Percentiles rank a stretch among this genome's conserved stretches.
Conservation (phyloP, 1,140 invertebrate genomes). For the Andrena cerasifolii region DNA sequence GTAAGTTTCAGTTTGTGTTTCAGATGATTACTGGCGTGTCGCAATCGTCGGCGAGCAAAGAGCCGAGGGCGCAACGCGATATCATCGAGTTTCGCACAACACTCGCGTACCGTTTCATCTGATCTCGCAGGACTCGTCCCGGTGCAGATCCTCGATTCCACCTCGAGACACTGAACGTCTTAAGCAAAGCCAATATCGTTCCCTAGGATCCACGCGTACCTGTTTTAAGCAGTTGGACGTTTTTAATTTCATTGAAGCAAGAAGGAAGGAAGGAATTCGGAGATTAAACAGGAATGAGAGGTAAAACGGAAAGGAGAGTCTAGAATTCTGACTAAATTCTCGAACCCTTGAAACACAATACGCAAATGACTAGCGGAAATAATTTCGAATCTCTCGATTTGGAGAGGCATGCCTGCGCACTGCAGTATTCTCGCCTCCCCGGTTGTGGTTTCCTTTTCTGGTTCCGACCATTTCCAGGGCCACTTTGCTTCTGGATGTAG, state of each 20-base stretch:
- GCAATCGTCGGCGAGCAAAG: slow-evolving; percentile 47
- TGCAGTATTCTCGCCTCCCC: slow-evolving; percentile 33
- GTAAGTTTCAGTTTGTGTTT: slow-evolving; percentile 59
- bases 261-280: background rate
- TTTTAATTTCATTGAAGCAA: too few species aligned
- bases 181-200: background rate
- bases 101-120: slow-evolving; percentile 30
- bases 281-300: background rate
- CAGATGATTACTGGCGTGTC: slow-evolving; percentile 46
- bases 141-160: slow-evolving; percentile 29
- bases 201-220: background rate
- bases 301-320: slow-evolving; percentile 7
- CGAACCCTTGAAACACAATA: slow-evolving; percentile 68
- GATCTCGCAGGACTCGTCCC: slow-evolving; percentile 27
- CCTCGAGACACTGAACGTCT: slow-evolving; percentile 23
- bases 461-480: background rate
- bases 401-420: slow-evolving; percentile 64
- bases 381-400: slow-evolving; percentile 76
- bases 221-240: too few species aligned
- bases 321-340: slow-evolving; percentile 68
- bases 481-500: background rate
- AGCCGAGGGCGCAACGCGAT: slow-evolving; percentile 50
- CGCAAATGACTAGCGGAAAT: slow-evolving; percentile 72
- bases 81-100: slow-evolving; percentile 49
- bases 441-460: background rate